These are phyloP conservation scores for Hermaeophaga mercurialis DNA, from an alignment of 2,888 invertebrate species.

Conservation along the genomic window DNA sequence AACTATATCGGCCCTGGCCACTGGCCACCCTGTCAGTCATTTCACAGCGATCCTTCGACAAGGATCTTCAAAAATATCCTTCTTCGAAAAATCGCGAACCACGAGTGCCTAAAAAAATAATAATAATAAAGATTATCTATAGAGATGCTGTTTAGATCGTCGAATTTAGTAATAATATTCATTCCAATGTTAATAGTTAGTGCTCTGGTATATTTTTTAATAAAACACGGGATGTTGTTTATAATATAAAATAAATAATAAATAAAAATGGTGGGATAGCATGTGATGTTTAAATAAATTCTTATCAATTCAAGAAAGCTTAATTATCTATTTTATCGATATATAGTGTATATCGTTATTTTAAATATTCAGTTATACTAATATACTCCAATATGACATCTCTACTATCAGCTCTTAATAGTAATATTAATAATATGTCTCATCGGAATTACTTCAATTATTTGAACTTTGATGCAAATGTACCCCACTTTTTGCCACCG, in stretches of 20 bases:
- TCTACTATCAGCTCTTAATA: constrained; percentile 45
- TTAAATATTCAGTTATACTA: constrained; percentile 57
- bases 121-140: constrained; percentile 23
- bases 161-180: constrained; percentile 36
- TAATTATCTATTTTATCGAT: constrained; percentile 53
- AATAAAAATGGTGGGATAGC: constrained; percentile 21
- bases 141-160: constrained; percentile 8
- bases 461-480: constrained; percentile 41
- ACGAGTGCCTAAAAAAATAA: constrained; percentile 6
- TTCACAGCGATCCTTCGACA: constrained; percentile 31
- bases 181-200: constrained; percentile 47
- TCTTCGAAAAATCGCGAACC: constrained; percentile 11
- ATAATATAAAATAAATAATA: constrained; percentile 40
- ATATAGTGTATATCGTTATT: constrained; percentile 53
- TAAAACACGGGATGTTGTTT: constrained; percentile 44
- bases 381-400: constrained; percentile 54
- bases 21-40: constrained; percentile 52
- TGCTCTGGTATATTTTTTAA: constrained; percentile 48
- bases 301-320: constrained; percentile 51
- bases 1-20: constrained; percentile 55
- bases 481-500: constrained; percentile 38
- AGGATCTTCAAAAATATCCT: constrained; percentile 26
- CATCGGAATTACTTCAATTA: constrained; percentile 49
- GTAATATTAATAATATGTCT: constrained; percentile 43
- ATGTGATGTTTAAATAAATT: constrained; percentile 37